Base-by-base conservation (phyloP, 2,113 vertebrate species). In the Syngnathus typhle region DNA sequence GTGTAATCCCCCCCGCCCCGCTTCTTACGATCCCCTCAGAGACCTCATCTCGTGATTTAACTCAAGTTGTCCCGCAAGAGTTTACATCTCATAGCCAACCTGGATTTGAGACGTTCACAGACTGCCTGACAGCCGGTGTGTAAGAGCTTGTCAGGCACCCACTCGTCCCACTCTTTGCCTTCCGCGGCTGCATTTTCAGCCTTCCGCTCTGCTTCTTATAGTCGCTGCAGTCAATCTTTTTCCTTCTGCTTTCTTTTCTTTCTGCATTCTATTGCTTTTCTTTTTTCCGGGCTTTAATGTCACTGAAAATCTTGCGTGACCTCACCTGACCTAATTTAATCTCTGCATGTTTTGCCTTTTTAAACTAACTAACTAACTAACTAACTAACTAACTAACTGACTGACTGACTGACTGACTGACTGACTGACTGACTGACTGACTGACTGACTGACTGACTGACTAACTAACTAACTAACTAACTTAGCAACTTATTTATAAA, bases 111-210 rank as follows among this genome's bases (percentile, higher is more conserved):
- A 68, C 59, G 12, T 11, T 70, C 68, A 55, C 77, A 81, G 71
- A 74, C 60, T 81, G 72, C 51, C 69, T n/a, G 73, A 74, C 82
- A 82, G 77, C 62, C 39, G 64, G 67, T 19, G 2, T 51, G 60
- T 55, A 70, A 52, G 67, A 71, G 70, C 55, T n/a, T 74, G 62
- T 76, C 64, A 59, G 37, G 32, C 1, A 13, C 44, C 68, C 23
- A n/a, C 65, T 68, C 51, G 73, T 60, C 70, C 73, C 52, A 49
- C 63, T 77, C 75, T 73, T 65, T 74, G 71, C 72, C 79, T 75
- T 68, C 72, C 71, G 79, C 78, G 81, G 77, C 81, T 87, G 84
- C 76, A 79, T 75, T 59, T 68, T 78, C 67, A 66, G 72, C 74
- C 60, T 76, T 68, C 70, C 74, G 69, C 71, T 74, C 60, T 69